Conservation (phyloP, 2,888 invertebrate genomes). For the Eupsilia transversa region DNA sequence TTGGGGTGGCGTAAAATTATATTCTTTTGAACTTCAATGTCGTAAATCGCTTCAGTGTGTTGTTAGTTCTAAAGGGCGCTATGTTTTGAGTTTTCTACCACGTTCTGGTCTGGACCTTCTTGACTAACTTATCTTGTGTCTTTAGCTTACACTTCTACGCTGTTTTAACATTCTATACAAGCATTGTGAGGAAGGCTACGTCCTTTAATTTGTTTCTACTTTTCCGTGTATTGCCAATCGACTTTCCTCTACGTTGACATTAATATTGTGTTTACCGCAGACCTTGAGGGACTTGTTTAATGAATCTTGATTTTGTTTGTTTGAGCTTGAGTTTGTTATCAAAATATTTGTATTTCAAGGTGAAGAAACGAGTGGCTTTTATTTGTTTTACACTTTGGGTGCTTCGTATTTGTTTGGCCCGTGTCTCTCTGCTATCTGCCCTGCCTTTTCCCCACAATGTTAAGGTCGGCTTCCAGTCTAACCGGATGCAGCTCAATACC, state of each 20-base stretch:
- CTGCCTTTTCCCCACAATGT: no score
- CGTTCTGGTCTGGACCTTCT: constrained; percentile 20
- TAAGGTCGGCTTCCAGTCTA: no score
- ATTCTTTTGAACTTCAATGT: neutral
- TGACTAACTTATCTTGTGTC: neutral
- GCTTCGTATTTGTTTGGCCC: constrained; percentile 9
- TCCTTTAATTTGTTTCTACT: constrained; percentile 61
- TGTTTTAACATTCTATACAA: constrained; percentile 69
- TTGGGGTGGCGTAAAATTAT: neutral
- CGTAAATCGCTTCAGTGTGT: neutral
- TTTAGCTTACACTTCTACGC: neutral
- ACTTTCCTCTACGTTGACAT: constrained; percentile 53
- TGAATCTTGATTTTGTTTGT: constrained; percentile 56
- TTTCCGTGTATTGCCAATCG: constrained; percentile 53
- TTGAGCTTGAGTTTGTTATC: no score
- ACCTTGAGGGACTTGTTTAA: constrained; percentile 53
- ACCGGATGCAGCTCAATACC: no score
- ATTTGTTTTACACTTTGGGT: constrained; percentile 39
- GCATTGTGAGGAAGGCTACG: constrained; percentile 66
- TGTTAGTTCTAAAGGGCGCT: neutral
- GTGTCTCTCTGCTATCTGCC: no score
- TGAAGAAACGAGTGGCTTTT: constrained; percentile 24
- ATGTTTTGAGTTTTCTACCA: neutral
- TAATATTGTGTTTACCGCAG: constrained; percentile 31
- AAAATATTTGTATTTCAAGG: constrained; percentile 50